Evolutionary conservation across 2,113 vertebrate genomes (phyloP), one percentile per base, ranked within the genome.

Genomic region (Erythrolamprus reginae): DNA sequence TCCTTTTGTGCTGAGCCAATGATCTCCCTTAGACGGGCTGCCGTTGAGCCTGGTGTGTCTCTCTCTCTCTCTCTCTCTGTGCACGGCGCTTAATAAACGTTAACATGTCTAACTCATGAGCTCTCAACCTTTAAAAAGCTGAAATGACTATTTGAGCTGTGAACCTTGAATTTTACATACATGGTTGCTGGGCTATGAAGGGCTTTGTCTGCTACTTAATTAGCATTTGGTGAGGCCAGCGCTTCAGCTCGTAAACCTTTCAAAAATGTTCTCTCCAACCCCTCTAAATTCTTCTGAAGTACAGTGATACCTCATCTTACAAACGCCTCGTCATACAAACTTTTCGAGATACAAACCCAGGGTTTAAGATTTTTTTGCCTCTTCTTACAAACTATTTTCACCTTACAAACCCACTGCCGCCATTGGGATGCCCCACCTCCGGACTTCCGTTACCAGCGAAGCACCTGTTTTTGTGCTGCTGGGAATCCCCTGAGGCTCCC

Each of bases 131-230:
- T 91, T 93, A 61, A 87, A 86, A 89, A 89, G 83, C 83, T 85
- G 88, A 88, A 94, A 65, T 38, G 88, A 89, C 55, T 90, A 45
- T 58, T 91, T 88, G 90, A 90, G 53, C 82, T 93, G 92, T 92
- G 83, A 91, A 86, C 82, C 89, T 92, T 90, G 77, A 89, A 92
- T 89, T 90, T 95, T 93, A 95, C 92, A 89, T 95, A 91, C 91
- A 88, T 94, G 94, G 88, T 82, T 96, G 94, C 93, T 96, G 87
- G 82, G 89, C 92, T 93, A 87, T 89, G 93, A 93, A 93, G 92
- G 48, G 83, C 88, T 93, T 88, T 91, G 77, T 92, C 56, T n/a
- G 12, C 24, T 12, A 38, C 87, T 58, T 90, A 88, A 90, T 95
- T 93, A 92, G 83, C 90, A 94, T 95, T 91, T 48, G 86, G 92